Base-by-base conservation (phyloP, 1,140 invertebrate species). In the Platyscapa corneri region DNA sequence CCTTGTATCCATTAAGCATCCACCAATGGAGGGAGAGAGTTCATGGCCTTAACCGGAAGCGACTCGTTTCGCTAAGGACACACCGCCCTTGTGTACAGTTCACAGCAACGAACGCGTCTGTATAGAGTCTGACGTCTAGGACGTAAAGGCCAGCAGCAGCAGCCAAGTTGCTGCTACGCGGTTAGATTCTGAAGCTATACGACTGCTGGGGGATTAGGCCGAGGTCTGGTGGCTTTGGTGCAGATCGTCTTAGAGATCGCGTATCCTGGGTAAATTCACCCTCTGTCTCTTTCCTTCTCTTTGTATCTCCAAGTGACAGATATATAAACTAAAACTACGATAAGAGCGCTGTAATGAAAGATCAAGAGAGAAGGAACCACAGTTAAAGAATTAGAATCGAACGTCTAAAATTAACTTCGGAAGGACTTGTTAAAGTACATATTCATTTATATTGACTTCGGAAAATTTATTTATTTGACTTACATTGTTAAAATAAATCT, bases 1-100 rank as follows among this genome's bases (percentile, higher is more conserved):
- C n/a, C 3, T 5, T 53, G 23, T 60, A 74, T 27, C 49, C 70
- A 75, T 60, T 74, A 75, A 60, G 32, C 49, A 49, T 8, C 16
- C 2, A 20, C 65, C 37, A 23, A 53, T 53, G 42, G 37, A 42
- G 37, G 18, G 37, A 27, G 70, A 12, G 70, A 42, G 53, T 53
- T 39, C 82, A 16, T 64, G 53, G 82, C 37, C 72, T 83, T 76
- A 83, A 83, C 82, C 37, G 53, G 82, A 76, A 56, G 72, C 16
- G 56, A 83, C 56, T 64, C 46, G 53, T 37, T 23, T 37, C 72
- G 72, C 46, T 60, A 65, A 64, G 81, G 70, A 83, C 81, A 49
- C 70, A 75, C 75, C 34, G 53, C 32, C 32, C 76, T 56, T 78
- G 76, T 60, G 32, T 78, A 64, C 49, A 60, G 53, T 78, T 37